Evolutionary conservation across 2,888 invertebrate species (phyloP).

Genomic region (Rhaphigaster nebulosa): DNA sequence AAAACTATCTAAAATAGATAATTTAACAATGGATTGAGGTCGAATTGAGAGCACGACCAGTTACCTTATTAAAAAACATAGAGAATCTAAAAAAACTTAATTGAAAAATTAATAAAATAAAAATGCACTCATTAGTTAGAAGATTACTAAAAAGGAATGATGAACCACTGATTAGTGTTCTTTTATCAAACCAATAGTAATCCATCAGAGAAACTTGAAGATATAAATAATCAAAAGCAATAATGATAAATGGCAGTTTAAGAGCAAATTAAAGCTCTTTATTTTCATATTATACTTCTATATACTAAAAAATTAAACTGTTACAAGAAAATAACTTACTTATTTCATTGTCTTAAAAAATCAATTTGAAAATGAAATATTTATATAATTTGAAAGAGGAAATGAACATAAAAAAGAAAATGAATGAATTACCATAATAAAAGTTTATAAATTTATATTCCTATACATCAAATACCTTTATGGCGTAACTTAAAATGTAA

Average conservation of each 20-base stretch:
- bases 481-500: neutral
- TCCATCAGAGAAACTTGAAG: neutral
- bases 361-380: neutral
- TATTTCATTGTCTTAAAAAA: neutral
- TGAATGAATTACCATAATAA: neutral
- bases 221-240: neutral
- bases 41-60: neutral
- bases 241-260: neutral
- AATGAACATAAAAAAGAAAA: neutral
- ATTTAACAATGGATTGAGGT: neutral
- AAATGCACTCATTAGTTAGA: neutral
- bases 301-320: neutral
- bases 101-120: too few species aligned
- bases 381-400: neutral
- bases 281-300: neutral
- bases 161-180: neutral
- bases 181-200: neutral
- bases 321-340: neutral
- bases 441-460: neutral
- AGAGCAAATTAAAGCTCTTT: neutral
- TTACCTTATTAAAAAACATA: too few species aligned
- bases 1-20: neutral
- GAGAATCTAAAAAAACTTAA: too few species aligned
- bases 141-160: neutral
- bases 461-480: neutral